phyloP scores from a whole-genome alignment of 1,140 invertebrate species.

The Gyrodactylus bullatarudis region DNA sequence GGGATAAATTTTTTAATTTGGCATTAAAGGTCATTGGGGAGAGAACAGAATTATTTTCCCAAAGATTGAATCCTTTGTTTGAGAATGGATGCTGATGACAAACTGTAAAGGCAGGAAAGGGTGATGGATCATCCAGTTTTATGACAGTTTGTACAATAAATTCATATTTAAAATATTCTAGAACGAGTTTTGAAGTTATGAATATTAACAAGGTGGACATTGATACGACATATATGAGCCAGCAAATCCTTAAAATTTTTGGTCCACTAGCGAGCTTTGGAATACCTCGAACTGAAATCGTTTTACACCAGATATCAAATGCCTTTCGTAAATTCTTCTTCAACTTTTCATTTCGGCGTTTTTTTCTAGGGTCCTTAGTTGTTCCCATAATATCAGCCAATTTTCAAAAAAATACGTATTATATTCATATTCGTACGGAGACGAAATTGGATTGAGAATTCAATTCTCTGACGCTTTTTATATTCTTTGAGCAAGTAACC shows the following conservation, averaged over 20 bases:
- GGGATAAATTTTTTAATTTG: not conserved
- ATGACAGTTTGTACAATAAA: not conserved
- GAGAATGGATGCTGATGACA: conserved; percentile 6
- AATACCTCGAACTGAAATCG: conserved; percentile 1
- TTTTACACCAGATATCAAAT: not conserved
- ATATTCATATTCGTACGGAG: too few relatives aligned
- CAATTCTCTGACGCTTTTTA: too few relatives aligned
- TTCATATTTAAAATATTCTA: not conserved
- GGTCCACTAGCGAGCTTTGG: not conserved
- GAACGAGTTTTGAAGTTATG: not conserved
- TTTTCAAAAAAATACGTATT: too few relatives aligned
- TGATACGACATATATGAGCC: not conserved
- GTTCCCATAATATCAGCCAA: too few relatives aligned
- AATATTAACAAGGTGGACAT: not conserved
- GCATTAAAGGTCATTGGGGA: conserved; percentile 4
- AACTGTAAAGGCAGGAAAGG: conserved; percentile 1
- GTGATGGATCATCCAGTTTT: not conserved
- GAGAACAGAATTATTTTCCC: not conserved
- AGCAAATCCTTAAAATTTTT: not conserved
- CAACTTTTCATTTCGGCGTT: not conserved
- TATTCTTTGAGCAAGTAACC: too few relatives aligned
- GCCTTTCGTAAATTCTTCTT: not conserved
- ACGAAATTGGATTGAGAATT: too few relatives aligned
- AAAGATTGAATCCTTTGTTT: not conserved
- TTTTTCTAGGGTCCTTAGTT: too few relatives aligned